A percentile compares a stretch with the other conserved stretches of the same genome.
phyloP scores from a whole-genome alignment of 2,797 vertebrate species.

The Crocidura indochinensis region DNA sequence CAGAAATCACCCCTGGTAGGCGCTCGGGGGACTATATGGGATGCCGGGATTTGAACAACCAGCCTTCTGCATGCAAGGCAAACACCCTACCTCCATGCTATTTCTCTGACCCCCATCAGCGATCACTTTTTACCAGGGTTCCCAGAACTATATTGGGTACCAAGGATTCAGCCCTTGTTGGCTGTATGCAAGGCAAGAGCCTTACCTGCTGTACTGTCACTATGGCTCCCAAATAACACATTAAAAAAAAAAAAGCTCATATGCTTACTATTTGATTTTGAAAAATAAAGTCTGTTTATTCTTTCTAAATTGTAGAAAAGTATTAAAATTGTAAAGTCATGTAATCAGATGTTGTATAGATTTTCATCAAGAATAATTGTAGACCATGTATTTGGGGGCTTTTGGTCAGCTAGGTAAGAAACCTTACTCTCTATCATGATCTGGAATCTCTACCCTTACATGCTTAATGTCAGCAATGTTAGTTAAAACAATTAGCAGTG shows the following conservation, averaged over 20 bases:
- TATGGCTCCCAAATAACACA: too few species aligned
- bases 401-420: not conserved
- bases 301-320: not conserved
- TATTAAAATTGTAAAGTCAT: not conserved
- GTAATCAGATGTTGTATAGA: slow-evolving; percentile 3
- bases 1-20: too few species aligned
- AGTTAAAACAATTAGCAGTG: not conserved
- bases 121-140: too few species aligned
- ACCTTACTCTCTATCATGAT: not conserved
- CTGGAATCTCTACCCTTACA: not conserved
- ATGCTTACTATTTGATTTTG: slow-evolving; percentile 34
- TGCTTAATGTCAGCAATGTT: not conserved
- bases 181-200: too few species aligned
- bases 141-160: too few species aligned
- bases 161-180: too few species aligned
- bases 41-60: too few species aligned
- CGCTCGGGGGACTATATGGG: too few species aligned
- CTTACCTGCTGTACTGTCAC: too few species aligned
- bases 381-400: not conserved
- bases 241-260: not conserved
- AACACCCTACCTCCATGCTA: too few species aligned
- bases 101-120: too few species aligned
- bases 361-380: slow-evolving; percentile 20
- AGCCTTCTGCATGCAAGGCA: too few species aligned
- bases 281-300: slow-evolving; percentile 35